Base-by-base conservation (phyloP, 2,888 invertebrate genomes). In the Acanthoscelides obtectus region DNA sequence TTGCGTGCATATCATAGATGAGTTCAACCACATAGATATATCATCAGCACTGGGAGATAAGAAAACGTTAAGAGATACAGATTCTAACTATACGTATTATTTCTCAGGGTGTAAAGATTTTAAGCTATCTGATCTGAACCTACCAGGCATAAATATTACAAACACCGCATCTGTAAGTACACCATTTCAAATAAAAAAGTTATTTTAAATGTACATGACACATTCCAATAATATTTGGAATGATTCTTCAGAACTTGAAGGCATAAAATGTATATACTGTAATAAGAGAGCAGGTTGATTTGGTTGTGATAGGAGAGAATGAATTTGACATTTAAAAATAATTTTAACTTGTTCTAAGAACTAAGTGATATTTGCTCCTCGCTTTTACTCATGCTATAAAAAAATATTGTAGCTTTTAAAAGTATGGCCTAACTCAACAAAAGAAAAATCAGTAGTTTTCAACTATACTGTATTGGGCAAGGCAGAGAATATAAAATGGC, bases 401-500 rank as follows among this genome's bases (percentile, higher is more conserved):
- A 45, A 45, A 45, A 45, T 12, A 1, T 45, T 17, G 6, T 12
- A 45, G 45, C 45, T 45, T 6, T 1, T 45, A 1, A 45, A 12
- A 17, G 45, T 45, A 45, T 45, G 45, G 45, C 45, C 45, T 45
- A 17, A 6, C 1, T 74, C 79, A 68, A 78, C 79, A 68, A 66
- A 75, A 68, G 76, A 77, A 45, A 17, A 22, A 70, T 69, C 22
- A 5, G 70, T 22, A 45, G 45, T 12, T 12, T n/a, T 12, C 45
- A 77, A 20, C 20, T 74, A 76, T 68, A 74, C 68, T 8, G 73
- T 70, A 69, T 72, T 81, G 67, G 81, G 81, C 22, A 72, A 70
- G 21, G 71, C 72, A 8, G 72, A 72, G 22, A 73, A 79, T 27
- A 76, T 76, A 22, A 74, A 71, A 73, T 80, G 64, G 68, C 6